Conservation (phyloP, 2,888 invertebrate genomes). For the Cataglyphis livida region DNA sequence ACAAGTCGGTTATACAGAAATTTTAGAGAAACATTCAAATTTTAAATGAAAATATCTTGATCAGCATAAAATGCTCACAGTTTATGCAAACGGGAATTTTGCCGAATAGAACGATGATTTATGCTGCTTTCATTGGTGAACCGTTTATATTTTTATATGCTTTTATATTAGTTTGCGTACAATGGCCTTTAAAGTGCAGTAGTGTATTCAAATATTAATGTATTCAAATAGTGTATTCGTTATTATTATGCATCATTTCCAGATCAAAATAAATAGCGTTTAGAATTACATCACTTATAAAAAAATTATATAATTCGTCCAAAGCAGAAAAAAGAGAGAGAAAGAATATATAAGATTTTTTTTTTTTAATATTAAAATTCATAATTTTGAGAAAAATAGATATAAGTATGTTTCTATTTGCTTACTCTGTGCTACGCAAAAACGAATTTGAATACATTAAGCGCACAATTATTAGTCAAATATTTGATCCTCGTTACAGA, state of each 20-base stretch:
- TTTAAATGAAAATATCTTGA: neutral
- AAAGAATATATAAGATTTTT: neutral
- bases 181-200: neutral
- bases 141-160: conserved; percentile 22
- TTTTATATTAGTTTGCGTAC: neutral
- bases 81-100: neutral
- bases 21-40: neutral
- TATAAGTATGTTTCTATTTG: neutral
- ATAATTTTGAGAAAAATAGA: neutral
- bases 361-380: neutral
- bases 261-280: neutral
- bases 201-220: neutral
- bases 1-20: neutral
- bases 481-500: neutral
- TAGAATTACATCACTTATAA: neutral
- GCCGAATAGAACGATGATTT: neutral
- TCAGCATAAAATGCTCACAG: neutral
- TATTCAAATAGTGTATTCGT: neutral
- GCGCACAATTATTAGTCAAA: neutral
- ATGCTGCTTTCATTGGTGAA: neutral
- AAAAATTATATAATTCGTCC: neutral
- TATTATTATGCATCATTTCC: neutral
- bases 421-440: neutral
- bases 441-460: neutral
- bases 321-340: neutral